These are phyloP conservation scores for Olivierus martensii DNA, from an alignment of 1,140 invertebrate genomes.

Conservation along the genomic window DNA sequence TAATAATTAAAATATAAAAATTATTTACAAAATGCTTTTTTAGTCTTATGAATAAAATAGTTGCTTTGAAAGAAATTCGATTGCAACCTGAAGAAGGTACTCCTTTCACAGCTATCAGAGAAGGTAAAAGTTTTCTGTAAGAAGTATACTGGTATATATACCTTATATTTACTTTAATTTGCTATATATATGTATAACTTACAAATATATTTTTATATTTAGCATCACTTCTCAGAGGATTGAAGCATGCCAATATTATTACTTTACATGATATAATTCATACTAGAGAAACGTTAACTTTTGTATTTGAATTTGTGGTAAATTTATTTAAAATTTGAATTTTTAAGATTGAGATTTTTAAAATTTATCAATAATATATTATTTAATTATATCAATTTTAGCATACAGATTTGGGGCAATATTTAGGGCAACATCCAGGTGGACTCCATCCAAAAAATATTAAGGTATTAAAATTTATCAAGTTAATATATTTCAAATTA, in stretches of 20 bases:
- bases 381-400: neutral
- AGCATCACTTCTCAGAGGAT: slow-evolving; percentile 35
- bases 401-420: slow-evolving; percentile 43
- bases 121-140: slow-evolving; percentile 31
- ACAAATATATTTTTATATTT: too few relatives aligned
- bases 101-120: slow-evolving; percentile 56
- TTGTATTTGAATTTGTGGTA: slow-evolving; percentile 53
- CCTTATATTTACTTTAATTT: too few relatives aligned
- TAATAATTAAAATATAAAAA: too few relatives aligned
- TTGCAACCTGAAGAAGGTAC: slow-evolving; percentile 58
- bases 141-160: too few relatives aligned
- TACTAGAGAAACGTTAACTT: slow-evolving; percentile 48
- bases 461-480: slow-evolving; percentile 33
- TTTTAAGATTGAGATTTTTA: too few relatives aligned
- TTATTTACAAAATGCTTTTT: neutral
- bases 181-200: too few relatives aligned
- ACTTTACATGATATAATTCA: slow-evolving; percentile 58
- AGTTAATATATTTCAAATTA: too few relatives aligned
- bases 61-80: slow-evolving; percentile 55
- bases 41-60: slow-evolving; percentile 45
- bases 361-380: neutral
- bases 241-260: slow-evolving; percentile 43
- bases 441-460: slow-evolving; percentile 51
- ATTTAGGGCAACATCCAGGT: slow-evolving; percentile 53
- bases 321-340: slow-evolving; percentile 20